A percentile compares a stretch with the other conserved stretches of the same genome.
These are phyloP conservation scores for Grantiella picta DNA, from an alignment of 2,113 vertebrate genomes.

Conservation along the genomic window DNA sequence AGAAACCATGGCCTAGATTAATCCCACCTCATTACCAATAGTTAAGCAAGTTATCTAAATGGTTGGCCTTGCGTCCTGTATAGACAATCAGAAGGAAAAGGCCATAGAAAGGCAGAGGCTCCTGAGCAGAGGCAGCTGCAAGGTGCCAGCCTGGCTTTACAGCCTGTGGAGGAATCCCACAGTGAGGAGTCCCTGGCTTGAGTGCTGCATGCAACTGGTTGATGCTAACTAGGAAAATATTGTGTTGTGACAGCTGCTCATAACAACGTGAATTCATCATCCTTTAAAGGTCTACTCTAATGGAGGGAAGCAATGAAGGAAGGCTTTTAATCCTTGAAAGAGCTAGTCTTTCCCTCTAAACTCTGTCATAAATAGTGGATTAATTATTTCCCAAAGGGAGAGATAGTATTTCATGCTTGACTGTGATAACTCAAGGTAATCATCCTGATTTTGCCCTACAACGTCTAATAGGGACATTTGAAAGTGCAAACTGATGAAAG, in stretches of 20 bases:
- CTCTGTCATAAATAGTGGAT: background rate
- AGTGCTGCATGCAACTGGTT: background rate
- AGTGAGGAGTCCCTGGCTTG: background rate
- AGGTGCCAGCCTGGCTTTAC: background rate
- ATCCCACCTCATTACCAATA: background rate
- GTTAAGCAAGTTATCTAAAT: background rate
- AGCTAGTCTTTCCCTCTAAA: background rate
- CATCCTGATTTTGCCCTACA: background rate
- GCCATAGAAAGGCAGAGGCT: background rate
- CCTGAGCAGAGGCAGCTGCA: background rate
- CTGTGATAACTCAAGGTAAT: background rate
- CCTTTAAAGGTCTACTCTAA: background rate
- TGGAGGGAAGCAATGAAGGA: background rate
- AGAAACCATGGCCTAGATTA: background rate
- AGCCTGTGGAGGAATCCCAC: background rate
- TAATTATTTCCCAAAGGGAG: background rate
- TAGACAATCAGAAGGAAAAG: background rate
- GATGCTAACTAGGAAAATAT: background rate
- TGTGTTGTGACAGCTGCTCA: background rate
- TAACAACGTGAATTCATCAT: background rate
- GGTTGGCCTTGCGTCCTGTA: background rate
- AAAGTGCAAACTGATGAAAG: background rate
- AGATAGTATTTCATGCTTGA: background rate
- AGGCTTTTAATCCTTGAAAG: background rate
- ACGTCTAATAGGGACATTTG: background rate